Conservation (phyloP, 2,113 vertebrate genomes). For the Vicugna pacos region DNA sequence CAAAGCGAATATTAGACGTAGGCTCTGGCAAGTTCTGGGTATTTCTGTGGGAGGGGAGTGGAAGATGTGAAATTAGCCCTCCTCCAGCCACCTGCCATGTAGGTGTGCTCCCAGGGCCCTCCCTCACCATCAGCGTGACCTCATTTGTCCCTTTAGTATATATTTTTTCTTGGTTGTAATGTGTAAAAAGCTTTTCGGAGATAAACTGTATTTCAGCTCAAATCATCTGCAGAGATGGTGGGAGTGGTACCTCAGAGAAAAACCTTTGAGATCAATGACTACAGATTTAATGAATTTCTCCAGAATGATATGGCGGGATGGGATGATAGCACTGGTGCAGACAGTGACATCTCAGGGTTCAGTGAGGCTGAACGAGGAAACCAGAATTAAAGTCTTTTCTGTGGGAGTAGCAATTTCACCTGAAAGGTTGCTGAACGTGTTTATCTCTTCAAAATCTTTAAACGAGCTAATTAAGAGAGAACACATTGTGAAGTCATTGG, state of each 20-base stretch:
- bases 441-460: conserved; percentile 46
- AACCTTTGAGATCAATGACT: not conserved
- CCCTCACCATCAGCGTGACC: not conserved
- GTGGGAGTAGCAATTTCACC: not conserved
- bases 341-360: not conserved
- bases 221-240: not conserved
- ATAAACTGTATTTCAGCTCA: conserved; percentile 1
- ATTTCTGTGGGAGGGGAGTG: not conserved
- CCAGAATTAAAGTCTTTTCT: not conserved
- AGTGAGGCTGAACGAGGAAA: not conserved
- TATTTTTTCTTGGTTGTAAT: not conserved
- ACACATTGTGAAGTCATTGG: not conserved
- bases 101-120: not conserved
- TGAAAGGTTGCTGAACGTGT: not conserved
- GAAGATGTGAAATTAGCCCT: conserved; percentile 33
- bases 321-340: not conserved
- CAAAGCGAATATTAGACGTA: not conserved
- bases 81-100: not conserved
- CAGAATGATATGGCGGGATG: not conserved
- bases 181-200: not conserved
- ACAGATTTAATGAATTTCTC: not conserved
- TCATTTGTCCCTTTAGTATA: not conserved
- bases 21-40: not conserved
- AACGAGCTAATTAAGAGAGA: conserved; percentile 49
- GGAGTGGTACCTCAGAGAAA: not conserved